phyloP scores from a whole-genome alignment of 2,797 vertebrate genomes.

The Ctenopoma multispine region DNA sequence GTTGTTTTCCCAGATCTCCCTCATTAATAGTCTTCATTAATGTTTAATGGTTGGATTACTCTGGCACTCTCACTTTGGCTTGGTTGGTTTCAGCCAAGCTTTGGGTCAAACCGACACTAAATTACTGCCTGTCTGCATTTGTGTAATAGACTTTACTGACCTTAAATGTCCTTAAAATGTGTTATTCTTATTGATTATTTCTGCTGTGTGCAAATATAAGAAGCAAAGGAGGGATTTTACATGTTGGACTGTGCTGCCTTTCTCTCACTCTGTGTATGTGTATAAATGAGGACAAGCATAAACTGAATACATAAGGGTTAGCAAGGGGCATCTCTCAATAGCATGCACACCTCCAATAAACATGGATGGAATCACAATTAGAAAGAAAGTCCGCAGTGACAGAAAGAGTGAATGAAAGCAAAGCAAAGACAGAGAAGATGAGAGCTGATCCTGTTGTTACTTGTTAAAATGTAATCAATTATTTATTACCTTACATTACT shows the following conservation, averaged over 20 bases:
- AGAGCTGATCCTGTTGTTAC: slow-evolving; percentile 21
- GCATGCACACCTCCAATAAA: slow-evolving; percentile 24
- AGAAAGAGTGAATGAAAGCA: slow-evolving; percentile 45
- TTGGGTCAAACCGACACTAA: slow-evolving; percentile 55
- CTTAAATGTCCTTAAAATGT: slow-evolving; percentile 53
- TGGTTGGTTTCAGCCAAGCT: slow-evolving; percentile 49
- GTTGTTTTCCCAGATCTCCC: slow-evolving; percentile 45
- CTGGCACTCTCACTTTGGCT: slow-evolving; percentile 54
- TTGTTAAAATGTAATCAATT: slow-evolving; percentile 1
- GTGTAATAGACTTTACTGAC: slow-evolving; percentile 36
- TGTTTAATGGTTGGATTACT: slow-evolving; percentile 67
- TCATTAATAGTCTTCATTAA: slow-evolving; percentile 71
- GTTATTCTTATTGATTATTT: slow-evolving; percentile 30
- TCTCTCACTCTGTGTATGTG: neutral
- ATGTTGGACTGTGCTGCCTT: slow-evolving; percentile 22
- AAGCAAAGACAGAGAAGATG: slow-evolving; percentile 25
- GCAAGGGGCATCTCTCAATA: slow-evolving; percentile 37
- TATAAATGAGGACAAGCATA: slow-evolving; percentile 5
- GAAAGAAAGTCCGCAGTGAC: slow-evolving; percentile 21
- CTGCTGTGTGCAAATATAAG: slow-evolving; percentile 23
- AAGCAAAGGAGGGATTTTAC: slow-evolving; percentile 42
- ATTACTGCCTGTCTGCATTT: slow-evolving; percentile 39
- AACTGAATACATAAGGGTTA: slow-evolving; percentile 31
- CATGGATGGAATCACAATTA: slow-evolving; percentile 42
- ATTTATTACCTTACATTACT: neutral